phyloP scores from a whole-genome alignment of 2,797 vertebrate genomes.

The Cuculus canorus region DNA sequence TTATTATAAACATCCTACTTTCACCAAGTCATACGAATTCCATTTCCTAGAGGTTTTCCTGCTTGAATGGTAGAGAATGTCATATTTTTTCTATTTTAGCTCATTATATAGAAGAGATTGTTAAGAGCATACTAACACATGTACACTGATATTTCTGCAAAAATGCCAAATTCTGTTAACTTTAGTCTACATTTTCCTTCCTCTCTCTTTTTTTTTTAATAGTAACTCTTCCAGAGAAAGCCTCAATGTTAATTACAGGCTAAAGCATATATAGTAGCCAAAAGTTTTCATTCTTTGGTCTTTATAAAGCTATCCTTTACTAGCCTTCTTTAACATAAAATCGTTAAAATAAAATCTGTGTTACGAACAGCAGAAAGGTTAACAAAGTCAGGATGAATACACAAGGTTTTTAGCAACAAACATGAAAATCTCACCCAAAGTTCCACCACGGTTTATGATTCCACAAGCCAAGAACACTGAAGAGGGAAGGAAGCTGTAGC shows the following conservation, averaged over 20 bases:
- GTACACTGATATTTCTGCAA: background rate
- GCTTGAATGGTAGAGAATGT: background rate
- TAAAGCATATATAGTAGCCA: background rate
- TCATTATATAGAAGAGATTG: background rate
- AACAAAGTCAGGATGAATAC: background rate
- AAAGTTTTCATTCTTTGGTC: background rate
- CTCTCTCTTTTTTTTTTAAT: background rate
- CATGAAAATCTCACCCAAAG: constrained; percentile 41
- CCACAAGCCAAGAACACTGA: constrained; percentile 4
- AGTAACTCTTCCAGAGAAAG: background rate
- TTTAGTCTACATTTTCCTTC: background rate
- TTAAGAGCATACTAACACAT: background rate
- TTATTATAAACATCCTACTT: background rate
- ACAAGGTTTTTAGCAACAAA: background rate
- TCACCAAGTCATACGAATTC: background rate
- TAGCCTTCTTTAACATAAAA: background rate
- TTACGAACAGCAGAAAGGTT: background rate
- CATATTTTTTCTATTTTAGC: background rate
- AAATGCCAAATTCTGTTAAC: background rate
- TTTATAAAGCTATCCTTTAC: background rate
- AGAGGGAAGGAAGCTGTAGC: constrained; percentile 20
- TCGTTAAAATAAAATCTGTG: background rate
- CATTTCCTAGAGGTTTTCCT: background rate
- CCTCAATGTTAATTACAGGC: background rate
- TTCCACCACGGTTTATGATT: constrained; percentile 27